These are phyloP conservation scores for Penelope pileata DNA, from an alignment of 2,113 vertebrate species.

Conservation along the genomic window DNA sequence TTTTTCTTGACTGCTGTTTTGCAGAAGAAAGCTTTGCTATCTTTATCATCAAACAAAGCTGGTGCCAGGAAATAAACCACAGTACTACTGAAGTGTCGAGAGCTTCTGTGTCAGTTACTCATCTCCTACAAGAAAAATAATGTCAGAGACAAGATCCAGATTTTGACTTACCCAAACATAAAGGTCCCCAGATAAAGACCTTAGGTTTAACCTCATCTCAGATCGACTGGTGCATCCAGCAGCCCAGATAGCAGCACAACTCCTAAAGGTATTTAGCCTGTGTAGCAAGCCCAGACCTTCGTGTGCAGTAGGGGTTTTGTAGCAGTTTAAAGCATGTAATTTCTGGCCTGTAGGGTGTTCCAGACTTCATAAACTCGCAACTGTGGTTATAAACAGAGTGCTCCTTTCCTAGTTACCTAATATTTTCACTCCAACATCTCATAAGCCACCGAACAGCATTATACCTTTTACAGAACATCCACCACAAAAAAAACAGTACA, in stretches of 20 bases:
- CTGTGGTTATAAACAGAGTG: conserved; percentile 1
- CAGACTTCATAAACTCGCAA: neutral
- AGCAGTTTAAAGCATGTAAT: neutral
- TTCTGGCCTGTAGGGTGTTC: neutral
- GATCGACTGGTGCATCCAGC: neutral
- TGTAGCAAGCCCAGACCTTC: conserved; percentile 14
- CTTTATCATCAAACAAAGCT: conserved; percentile 42
- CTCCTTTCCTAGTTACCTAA: conserved; percentile 20
- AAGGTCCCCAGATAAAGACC: neutral
- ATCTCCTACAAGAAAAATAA: conserved; percentile 30
- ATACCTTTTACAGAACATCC: neutral
- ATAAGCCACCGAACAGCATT: neutral
- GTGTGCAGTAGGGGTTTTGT: neutral
- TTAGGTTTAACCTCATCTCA: conserved; percentile 5
- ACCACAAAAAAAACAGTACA: neutral
- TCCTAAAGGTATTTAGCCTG: neutral
- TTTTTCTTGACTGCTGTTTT: conserved; percentile 40
- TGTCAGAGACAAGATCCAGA: neutral
- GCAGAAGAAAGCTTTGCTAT: conserved; percentile 34
- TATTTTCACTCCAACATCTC: conserved; percentile 23
- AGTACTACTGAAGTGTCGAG: conserved; percentile 37
- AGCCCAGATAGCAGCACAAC: neutral
- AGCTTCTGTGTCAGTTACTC: conserved; percentile 21
- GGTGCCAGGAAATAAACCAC: conserved; percentile 63
- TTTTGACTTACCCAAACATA: neutral